Percentiles rank a stretch among this genome's conserved stretches.
Conservation (phyloP, 2,797 vertebrate species). For the Cygnus olor region DNA sequence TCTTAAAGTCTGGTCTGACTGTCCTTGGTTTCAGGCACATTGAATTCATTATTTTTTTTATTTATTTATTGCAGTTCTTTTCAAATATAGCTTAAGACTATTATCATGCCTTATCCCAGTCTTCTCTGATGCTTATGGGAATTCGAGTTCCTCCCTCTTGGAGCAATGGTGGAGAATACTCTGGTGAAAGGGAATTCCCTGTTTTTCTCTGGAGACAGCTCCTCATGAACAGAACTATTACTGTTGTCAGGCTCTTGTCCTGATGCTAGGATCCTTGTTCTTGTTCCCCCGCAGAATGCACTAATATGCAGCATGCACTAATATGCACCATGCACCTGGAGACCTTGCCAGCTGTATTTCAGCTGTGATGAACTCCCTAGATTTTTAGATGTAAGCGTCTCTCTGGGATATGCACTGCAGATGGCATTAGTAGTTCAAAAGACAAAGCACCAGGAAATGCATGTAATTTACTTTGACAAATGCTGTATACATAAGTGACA, state of each 20-base stretch:
- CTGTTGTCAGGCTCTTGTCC: neutral
- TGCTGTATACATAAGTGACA: neutral
- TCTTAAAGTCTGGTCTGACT: too few species aligned
- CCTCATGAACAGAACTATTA: neutral
- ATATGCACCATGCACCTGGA: neutral
- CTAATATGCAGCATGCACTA: neutral
- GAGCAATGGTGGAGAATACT: neutral
- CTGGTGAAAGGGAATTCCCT: neutral
- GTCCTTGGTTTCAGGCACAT: neutral
- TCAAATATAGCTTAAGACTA: neutral
- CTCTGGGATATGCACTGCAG: neutral
- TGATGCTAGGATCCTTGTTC: neutral
- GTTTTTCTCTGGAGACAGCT: neutral
- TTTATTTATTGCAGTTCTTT: neutral
- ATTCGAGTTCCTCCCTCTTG: neutral
- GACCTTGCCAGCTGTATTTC: neutral
- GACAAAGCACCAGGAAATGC: neutral
- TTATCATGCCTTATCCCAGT: neutral
- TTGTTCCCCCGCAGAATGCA: neutral
- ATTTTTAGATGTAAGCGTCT: neutral
- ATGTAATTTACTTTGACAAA: neutral
- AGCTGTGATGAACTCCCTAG: neutral
- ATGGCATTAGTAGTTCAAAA: neutral
- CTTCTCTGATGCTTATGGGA: neutral
- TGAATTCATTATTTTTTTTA: neutral